A percentile compares a stretch with the other conserved stretches of the same genome.
These are phyloP conservation scores for Parelbella ahira DNA, from an alignment of 2,888 invertebrate genomes.

Conservation along the genomic window DNA sequence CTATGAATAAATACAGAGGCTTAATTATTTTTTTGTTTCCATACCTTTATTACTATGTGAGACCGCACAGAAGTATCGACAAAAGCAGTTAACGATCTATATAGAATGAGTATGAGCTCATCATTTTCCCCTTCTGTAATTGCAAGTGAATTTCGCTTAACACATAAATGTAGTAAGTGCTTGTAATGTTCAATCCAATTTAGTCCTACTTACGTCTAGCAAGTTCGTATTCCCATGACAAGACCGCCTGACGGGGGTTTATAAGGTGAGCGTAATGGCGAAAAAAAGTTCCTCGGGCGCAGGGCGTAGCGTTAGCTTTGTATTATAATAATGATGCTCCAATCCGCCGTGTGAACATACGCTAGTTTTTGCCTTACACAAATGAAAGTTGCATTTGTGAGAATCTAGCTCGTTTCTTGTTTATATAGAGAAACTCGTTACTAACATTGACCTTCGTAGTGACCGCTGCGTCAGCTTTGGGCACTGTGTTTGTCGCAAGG, in stretches of 20 bases:
- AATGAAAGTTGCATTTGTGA: constrained; percentile 78
- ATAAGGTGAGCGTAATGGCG: constrained; percentile 53
- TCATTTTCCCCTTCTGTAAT: constrained; percentile 14
- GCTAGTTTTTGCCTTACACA: constrained; percentile 65
- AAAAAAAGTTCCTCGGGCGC: constrained; percentile 43
- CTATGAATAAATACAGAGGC: too few species aligned
- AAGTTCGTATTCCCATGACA: constrained; percentile 39
- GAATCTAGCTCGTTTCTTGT: constrained; percentile 57
- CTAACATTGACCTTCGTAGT: constrained; percentile 71
- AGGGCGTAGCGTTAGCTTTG: constrained; percentile 30
- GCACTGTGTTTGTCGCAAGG: too few species aligned
- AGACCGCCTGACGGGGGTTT: constrained; percentile 43
- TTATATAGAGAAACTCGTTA: constrained; percentile 58
- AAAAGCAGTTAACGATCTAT: too few species aligned
- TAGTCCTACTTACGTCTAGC: constrained; percentile 28
- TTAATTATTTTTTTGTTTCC: too few species aligned
- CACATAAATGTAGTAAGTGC: constrained; percentile 10
- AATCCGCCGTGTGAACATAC: constrained; percentile 65
- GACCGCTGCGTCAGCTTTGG: too few species aligned
- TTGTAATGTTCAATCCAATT: constrained; percentile 14
- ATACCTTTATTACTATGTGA: too few species aligned
- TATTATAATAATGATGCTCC: constrained; percentile 48
- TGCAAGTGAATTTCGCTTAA: neutral
- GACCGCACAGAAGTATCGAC: too few species aligned
- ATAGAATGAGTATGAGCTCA: too few species aligned